Evolutionary conservation across 2,888 invertebrate species (phyloP), one percentile per base, ranked within the genome.

Genomic region (Cheilosia pagana): DNA sequence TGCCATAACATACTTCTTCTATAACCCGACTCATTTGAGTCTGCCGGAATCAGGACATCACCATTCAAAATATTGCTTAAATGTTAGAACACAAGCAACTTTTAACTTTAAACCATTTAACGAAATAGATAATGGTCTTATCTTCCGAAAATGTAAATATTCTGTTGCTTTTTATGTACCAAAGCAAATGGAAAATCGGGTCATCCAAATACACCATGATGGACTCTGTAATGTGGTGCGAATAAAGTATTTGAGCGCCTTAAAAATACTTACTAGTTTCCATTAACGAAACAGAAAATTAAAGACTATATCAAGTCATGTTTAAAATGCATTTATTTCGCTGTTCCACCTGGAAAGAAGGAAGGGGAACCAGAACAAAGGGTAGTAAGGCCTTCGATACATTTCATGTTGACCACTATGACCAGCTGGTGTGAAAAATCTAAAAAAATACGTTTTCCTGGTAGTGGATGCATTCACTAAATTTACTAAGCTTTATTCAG

Each of bases 241-340:
- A 6, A 25, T 7, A 89, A 90, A 87, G 86, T 85, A 45, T 62
- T 86, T 35, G 87, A 89, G 23, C 48, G 81, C 16, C 75, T 91
- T 6, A 60, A 50, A 31, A 43, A 88, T 39, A 79, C 87, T 10
- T 92, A 90, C 86, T 92, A 70, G 55, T 70, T 77, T 45, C 77
- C 62, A 5, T 53, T 53, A 23, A 67, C 63, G 48, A 78, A 78
- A 52, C 21, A 63, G 0, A 87, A 87, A 50, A 81, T 87, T 6
- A 60, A 52, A 35, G 35, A 52, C 12, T 59, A 60, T 7, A 25
- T 25, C 25, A 25, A 25, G 25, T 25, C 25, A 25, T 7, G 25
- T 7, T 25, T 25, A 25, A 25, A 25, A 25, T 25, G 25, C 25
- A 25, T 25, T 25, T 25, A 25, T 25, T 25, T 25, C 25, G 25